A percentile compares a stretch with the other conserved stretches of the same genome.
phyloP scores from a whole-genome alignment of 2,888 invertebrate species.

The Eupeodes luniger region DNA sequence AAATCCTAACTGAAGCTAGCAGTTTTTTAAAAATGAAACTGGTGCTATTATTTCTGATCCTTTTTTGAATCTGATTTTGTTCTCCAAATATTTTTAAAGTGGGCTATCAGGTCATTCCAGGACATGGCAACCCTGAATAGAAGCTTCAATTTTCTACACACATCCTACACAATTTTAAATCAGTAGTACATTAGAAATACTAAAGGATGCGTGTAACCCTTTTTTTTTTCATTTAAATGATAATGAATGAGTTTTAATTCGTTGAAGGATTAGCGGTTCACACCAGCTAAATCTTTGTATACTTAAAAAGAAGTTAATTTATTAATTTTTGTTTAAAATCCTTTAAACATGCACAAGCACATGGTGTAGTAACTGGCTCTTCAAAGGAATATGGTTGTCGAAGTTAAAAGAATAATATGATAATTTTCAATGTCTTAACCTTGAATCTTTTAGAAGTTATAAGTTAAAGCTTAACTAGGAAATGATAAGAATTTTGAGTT shows the following conservation, averaged over 20 bases:
- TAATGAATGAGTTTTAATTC: conserved; percentile 33
- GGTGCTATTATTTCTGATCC: no score
- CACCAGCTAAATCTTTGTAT: neutral
- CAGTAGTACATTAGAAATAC: neutral
- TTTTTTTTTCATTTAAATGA: conserved; percentile 31
- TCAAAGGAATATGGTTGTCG: neutral
- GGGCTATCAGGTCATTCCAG: no score
- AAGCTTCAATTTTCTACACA: conserved; percentile 5
- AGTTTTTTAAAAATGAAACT: no score
- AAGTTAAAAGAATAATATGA: no score
- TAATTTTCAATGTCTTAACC: no score
- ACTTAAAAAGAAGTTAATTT: conserved; percentile 20
- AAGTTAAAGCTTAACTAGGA: no score
- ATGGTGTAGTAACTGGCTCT: neutral
- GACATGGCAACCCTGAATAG: neutral
- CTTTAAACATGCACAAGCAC: neutral
- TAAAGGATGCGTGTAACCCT: neutral
- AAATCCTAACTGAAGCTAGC: no score
- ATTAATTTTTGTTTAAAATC: neutral
- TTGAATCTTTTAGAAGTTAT: no score
- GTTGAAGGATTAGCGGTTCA: conserved; percentile 30
- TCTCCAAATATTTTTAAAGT: no score
- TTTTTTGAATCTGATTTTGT: no score
- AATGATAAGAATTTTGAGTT: neutral
- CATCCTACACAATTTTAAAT: no score